Conservation (phyloP, 2,113 vertebrate species). For the Paralichthys olivaceus region DNA sequence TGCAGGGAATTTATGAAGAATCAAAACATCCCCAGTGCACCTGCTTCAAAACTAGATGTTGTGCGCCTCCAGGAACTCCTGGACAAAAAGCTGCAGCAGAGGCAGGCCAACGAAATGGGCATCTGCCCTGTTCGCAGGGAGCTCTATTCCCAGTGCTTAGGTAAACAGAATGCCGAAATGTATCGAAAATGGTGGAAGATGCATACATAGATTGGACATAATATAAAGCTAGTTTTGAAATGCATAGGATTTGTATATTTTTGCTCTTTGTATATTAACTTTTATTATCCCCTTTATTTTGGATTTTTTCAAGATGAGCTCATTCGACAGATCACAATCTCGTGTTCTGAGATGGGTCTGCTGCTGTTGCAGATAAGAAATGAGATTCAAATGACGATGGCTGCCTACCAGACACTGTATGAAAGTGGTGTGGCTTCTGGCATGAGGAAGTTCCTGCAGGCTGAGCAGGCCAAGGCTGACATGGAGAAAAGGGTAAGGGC, state of each 20-base stretch:
- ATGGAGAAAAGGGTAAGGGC: slow-evolving; percentile 86
- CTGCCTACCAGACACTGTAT: slow-evolving; percentile 88
- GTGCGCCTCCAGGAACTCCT: slow-evolving; percentile 88
- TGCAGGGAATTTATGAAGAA: slow-evolving; percentile 89
- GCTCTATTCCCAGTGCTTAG: slow-evolving; percentile 94
- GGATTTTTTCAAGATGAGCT: slow-evolving; percentile 86
- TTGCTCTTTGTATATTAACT: too few species aligned
- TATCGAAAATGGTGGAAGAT: neutral
- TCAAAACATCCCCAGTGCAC: slow-evolving; percentile 89
- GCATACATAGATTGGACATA: neutral
- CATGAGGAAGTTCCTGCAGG: slow-evolving; percentile 89
- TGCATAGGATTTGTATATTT: too few species aligned
- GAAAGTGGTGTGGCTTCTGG: slow-evolving; percentile 92
- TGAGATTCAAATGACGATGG: slow-evolving; percentile 90
- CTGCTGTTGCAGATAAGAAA: slow-evolving; percentile 90
- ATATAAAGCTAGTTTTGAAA: too few species aligned
- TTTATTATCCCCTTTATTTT: neutral
- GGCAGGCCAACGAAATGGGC: slow-evolving; percentile 89
- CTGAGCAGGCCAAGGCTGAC: slow-evolving; percentile 86
- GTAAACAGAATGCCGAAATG: slow-evolving; percentile 70
- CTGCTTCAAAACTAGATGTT: slow-evolving; percentile 90
- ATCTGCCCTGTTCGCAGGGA: slow-evolving; percentile 93
- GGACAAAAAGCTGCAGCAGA: slow-evolving; percentile 87
- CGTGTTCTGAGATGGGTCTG: slow-evolving; percentile 91
- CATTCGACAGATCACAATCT: slow-evolving; percentile 92